Conservation (phyloP, 2,888 invertebrate species). For the Limnephilus marmoratus region DNA sequence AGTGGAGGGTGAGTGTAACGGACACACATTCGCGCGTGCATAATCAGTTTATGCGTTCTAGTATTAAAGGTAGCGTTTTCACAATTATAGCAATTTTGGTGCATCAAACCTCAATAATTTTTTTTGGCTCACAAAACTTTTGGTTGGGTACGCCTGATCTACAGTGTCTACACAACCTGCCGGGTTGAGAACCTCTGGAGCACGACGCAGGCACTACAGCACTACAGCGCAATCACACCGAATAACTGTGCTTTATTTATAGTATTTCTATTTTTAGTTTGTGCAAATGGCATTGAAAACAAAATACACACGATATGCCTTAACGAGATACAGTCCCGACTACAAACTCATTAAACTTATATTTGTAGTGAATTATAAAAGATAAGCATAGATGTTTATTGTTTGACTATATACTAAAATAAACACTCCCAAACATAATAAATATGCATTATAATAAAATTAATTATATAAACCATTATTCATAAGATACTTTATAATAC, state of each 20-base stretch:
- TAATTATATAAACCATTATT: no score
- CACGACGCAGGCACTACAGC: neutral
- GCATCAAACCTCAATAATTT: no score
- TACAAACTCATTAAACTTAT: neutral
- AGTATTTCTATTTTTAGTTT: slow-evolving; percentile 43
- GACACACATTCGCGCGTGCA: no score
- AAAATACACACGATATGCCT: slow-evolving; percentile 17
- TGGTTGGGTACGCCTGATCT: neutral
- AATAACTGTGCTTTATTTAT: slow-evolving; percentile 52
- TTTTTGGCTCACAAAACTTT: no score
- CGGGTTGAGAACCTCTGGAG: neutral
- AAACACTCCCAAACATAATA: neutral
- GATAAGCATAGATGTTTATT: neutral
- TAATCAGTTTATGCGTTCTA: no score
- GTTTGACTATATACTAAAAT: neutral
- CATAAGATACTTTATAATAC: no score
- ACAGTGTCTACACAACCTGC: neutral
- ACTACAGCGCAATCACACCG: slow-evolving; percentile 24
- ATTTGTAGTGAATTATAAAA: neutral
- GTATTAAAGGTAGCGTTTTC: no score
- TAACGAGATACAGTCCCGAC: slow-evolving; percentile 17
- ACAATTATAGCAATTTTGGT: no score
- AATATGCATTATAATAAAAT: no score
- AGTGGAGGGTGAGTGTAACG: no score
- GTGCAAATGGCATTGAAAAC: slow-evolving; percentile 49